Evolutionary conservation across 2,888 invertebrate species (phyloP).

Genomic region (Alviniconcha strummeri): DNA sequence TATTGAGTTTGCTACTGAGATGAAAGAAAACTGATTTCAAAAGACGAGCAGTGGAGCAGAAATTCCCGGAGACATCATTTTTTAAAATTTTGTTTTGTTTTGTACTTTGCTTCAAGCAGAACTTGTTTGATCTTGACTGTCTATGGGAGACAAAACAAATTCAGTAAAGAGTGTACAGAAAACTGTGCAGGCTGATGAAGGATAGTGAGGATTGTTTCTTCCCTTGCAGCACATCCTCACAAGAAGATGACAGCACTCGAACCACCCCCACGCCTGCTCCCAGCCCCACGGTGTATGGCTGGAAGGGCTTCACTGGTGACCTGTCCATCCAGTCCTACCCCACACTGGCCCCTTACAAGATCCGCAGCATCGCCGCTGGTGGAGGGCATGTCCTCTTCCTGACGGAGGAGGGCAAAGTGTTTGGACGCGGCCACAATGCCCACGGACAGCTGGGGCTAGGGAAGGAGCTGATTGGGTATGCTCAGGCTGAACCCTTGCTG

Average conservation of each 20-base stretch:
- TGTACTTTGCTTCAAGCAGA: no score
- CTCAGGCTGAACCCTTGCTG: conserved; percentile 53
- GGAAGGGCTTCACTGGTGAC: conserved; percentile 62
- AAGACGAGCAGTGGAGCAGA: no score
- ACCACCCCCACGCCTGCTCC: not conserved
- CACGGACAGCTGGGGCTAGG: conserved; percentile 69
- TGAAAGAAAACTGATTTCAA: no score
- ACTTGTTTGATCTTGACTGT: no score
- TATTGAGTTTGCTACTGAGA: no score
- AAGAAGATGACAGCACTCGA: not conserved
- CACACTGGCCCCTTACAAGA: conserved; percentile 48
- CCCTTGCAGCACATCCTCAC: conserved; percentile 11
- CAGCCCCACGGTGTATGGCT: conserved; percentile 46
- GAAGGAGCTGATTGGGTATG: conserved; percentile 41
- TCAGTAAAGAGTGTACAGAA: no score
- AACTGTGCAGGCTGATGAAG: no score
- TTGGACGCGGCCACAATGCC: conserved; percentile 65
- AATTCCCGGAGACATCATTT: no score
- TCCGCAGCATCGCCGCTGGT: conserved; percentile 61
- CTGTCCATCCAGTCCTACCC: conserved; percentile 55
- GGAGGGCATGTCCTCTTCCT: conserved; percentile 65
- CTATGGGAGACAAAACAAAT: no score
- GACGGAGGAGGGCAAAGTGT: conserved; percentile 62
- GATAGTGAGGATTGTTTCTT: not conserved
- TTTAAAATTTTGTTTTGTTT: no score